These are phyloP conservation scores for Peribatodes rhomboidaria DNA, from an alignment of 2,888 invertebrate species.

Conservation along the genomic window DNA sequence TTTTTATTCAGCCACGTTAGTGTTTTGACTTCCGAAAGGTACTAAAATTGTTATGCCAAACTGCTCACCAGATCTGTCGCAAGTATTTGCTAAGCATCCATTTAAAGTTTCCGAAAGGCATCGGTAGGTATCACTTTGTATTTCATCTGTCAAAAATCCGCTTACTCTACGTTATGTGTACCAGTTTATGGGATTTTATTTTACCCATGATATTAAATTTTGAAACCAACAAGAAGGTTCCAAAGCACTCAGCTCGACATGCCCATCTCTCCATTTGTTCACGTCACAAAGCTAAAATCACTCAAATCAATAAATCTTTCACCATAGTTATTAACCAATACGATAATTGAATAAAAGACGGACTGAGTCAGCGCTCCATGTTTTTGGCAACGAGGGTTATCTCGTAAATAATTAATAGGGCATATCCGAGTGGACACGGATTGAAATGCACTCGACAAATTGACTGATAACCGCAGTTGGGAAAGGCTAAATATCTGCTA, in stretches of 20 bases:
- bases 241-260: background rate
- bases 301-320: slow-evolving; percentile 47
- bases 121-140: no score
- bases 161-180: no score
- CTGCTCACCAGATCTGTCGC: no score
- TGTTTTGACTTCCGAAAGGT: no score
- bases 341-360: slow-evolving; percentile 75
- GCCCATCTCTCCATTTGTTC: background rate
- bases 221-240: background rate
- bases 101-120: no score
- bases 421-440: slow-evolving; percentile 78
- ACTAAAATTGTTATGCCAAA: no score
- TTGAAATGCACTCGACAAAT: slow-evolving; percentile 84
- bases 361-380: slow-evolving; percentile 59
- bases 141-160: no score
- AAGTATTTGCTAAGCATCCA: no score
- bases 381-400: slow-evolving; percentile 77
- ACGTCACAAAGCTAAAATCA: slow-evolving; percentile 43
- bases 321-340: slow-evolving; percentile 56
- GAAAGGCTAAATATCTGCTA: slow-evolving; percentile 85
- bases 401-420: slow-evolving; percentile 83
- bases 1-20: background rate
- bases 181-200: no score
- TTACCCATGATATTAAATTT: no score
- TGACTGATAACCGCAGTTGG: slow-evolving; percentile 83